Evolutionary conservation across 2,797 vertebrate species (phyloP).

Genomic region (Emys orbicularis): DNA sequence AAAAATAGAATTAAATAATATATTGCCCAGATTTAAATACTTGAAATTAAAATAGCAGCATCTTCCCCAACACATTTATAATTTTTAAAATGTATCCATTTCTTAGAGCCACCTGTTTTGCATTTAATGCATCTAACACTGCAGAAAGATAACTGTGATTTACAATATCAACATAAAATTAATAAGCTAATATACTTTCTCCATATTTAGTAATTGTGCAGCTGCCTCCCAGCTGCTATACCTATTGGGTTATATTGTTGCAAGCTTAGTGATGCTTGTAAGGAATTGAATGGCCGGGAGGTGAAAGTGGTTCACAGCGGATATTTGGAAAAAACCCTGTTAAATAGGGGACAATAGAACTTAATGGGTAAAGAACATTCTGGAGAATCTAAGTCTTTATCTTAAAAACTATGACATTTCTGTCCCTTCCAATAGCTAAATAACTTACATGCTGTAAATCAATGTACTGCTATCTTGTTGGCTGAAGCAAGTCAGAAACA

Average conservation of each 20-base stretch:
- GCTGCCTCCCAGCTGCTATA: background rate
- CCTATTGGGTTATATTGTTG: background rate
- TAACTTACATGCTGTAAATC: background rate
- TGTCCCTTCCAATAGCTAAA: background rate
- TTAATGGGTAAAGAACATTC: background rate
- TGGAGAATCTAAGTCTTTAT: background rate
- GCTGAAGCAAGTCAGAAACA: background rate
- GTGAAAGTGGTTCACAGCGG: background rate
- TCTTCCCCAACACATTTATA: background rate
- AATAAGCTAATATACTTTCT: background rate
- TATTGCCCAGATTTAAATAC: background rate
- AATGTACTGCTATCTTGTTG: background rate
- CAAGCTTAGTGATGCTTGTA: background rate
- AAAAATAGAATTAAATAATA: background rate
- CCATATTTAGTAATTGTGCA: background rate
- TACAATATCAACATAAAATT: background rate
- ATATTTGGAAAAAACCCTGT: background rate
- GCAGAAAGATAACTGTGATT: background rate
- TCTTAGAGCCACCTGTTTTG: background rate
- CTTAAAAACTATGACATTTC: background rate
- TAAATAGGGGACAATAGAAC: background rate
- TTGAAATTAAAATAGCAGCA: background rate
- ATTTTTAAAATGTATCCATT: background rate
- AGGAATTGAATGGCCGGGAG: background rate
- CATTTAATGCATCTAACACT: background rate